Conservation (phyloP, 2,113 vertebrate genomes). For the Scomber japonicus region DNA sequence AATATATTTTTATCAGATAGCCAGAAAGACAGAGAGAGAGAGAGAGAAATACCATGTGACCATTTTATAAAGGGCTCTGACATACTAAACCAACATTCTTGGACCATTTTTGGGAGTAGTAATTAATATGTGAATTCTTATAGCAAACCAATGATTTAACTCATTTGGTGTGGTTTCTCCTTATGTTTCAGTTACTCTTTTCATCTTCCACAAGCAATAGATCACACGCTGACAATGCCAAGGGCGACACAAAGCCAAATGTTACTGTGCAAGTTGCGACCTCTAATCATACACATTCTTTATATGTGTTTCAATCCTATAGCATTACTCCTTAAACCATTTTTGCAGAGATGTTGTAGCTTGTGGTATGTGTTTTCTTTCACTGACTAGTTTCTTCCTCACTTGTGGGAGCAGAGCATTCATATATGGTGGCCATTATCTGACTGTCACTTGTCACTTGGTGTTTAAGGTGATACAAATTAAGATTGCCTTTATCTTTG, state of each 20-base stretch:
- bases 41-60: background rate
- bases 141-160: background rate
- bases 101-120: background rate
- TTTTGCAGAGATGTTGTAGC: background rate
- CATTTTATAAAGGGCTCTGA: background rate
- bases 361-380: background rate
- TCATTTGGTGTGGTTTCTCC: background rate
- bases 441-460: background rate
- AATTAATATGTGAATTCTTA: background rate
- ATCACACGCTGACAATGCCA: background rate
- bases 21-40: background rate
- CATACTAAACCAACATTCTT: background rate
- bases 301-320: background rate
- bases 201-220: background rate
- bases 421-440: background rate
- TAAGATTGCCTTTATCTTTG: background rate
- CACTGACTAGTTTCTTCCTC: background rate
- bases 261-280: background rate
- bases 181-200: background rate
- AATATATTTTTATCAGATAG: slow-evolving; percentile 24
- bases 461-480: background rate
- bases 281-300: background rate
- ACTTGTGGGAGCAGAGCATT: background rate
- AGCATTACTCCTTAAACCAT: background rate
- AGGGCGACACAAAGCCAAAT: background rate